phyloP scores from a whole-genome alignment of 2,888 invertebrate species.

The Pristionchus maxplancki region DNA sequence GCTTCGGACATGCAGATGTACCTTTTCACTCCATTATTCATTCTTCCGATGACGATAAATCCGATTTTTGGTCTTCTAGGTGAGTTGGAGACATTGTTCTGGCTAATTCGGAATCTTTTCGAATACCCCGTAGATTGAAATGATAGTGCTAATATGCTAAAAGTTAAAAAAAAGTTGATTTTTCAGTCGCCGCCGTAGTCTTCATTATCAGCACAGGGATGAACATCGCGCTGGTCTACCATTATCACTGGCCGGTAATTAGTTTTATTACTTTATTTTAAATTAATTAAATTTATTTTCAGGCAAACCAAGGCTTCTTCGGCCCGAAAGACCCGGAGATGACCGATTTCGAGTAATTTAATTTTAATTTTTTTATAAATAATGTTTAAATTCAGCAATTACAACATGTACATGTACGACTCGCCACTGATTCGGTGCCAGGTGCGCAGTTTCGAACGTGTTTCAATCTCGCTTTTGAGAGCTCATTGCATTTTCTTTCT shows the following conservation, averaged over 20 bases:
- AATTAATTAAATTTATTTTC: not conserved
- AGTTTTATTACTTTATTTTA: not conserved
- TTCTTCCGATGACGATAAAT: slow-evolving; percentile 50
- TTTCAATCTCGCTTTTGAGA: not conserved
- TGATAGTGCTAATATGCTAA: not conserved
- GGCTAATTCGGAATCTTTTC: not conserved
- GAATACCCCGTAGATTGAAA: not conserved
- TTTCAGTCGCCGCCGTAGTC: not conserved
- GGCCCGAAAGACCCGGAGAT: not conserved
- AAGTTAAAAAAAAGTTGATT: too few species aligned
- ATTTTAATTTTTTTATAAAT: not conserved
- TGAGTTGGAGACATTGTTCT: too few species aligned
- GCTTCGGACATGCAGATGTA: slow-evolving; percentile 54
- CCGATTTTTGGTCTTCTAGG: slow-evolving; percentile 46
- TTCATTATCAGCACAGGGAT: slow-evolving; percentile 41
- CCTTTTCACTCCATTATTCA: slow-evolving; percentile 51
- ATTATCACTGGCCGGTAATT: slow-evolving; percentile 48
- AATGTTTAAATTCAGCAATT: not conserved
- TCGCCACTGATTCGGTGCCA: slow-evolving; percentile 53
- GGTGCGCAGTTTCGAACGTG: not conserved
- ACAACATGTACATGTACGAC: slow-evolving; percentile 54
- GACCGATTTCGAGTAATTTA: slow-evolving; percentile 1
- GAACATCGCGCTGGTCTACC: slow-evolving; percentile 51
- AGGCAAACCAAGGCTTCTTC: not conserved
- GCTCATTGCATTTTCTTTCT: not conserved